A percentile compares a stretch with the other conserved stretches of the same genome.
phyloP scores from a whole-genome alignment of 2,797 vertebrate genomes.

The Phoeniculus purpureus region DNA sequence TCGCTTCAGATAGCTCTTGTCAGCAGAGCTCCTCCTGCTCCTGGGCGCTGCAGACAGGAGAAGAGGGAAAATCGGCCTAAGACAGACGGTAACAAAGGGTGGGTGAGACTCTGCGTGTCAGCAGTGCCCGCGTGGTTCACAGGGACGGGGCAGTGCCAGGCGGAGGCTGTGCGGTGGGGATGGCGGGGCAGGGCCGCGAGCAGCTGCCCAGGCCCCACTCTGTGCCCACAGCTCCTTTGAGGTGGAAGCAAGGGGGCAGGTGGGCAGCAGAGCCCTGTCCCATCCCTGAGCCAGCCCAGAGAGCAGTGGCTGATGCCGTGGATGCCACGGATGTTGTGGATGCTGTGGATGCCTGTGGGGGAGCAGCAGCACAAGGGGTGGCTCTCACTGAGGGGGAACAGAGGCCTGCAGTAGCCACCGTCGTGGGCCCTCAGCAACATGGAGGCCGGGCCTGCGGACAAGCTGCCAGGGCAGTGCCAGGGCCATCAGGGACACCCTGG shows the following conservation, averaged over 20 bases:
- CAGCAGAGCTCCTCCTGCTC: conserved; percentile 67
- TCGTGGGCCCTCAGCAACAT: neutral
- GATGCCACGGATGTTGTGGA: accelerated
- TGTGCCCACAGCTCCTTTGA: accelerated
- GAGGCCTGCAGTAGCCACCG: accelerated
- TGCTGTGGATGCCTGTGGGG: accelerated
- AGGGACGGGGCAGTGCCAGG: neutral
- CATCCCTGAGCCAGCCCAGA: neutral
- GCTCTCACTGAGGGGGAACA: neutral
- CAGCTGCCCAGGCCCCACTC: neutral
- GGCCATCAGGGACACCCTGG: neutral
- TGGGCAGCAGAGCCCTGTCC: neutral
- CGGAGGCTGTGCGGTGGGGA: accelerated
- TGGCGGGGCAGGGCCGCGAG: accelerated
- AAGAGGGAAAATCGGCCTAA: conserved; percentile 88
- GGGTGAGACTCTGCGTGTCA: neutral
- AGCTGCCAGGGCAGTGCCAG: accelerated
- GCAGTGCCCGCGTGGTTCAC: neutral
- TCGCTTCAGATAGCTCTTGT: no score
- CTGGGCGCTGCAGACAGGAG: conserved; percentile 84
- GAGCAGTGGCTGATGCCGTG: neutral
- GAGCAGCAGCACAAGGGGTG: accelerated
- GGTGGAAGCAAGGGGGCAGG: neutral
- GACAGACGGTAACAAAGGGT: conserved; percentile 86
- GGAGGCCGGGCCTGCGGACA: accelerated